Percentiles rank a stretch among this genome's conserved stretches.
Conservation (phyloP, 2,888 invertebrate species). For the Thymelicus acteon region DNA sequence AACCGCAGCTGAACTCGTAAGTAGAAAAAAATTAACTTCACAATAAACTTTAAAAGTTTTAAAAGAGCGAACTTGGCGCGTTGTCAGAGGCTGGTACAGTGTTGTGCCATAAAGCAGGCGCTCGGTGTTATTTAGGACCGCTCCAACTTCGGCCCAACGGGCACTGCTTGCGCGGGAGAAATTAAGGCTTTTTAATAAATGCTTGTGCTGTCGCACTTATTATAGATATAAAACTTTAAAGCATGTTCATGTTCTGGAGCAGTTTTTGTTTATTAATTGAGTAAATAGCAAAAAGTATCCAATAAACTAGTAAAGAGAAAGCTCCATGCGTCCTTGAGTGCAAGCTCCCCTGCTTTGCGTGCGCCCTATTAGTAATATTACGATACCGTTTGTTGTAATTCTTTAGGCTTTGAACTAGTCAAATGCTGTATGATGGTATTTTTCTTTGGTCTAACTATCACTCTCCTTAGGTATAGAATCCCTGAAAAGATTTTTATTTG, state of each 20-base stretch:
- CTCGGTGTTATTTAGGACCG: conserved; percentile 73
- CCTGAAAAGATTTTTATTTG: too few relatives aligned
- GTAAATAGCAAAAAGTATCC: neutral
- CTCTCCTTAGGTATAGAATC: too few relatives aligned
- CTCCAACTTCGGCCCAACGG: conserved; percentile 63
- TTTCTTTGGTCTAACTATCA: too few relatives aligned
- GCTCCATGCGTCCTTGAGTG: too few relatives aligned
- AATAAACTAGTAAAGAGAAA: too few relatives aligned
- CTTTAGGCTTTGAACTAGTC: too few relatives aligned
- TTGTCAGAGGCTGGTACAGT: conserved; percentile 55
- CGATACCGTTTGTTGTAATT: too few relatives aligned
- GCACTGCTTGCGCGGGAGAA: conserved; percentile 47
- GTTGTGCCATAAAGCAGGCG: conserved; percentile 62
- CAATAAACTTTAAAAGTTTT: conserved; percentile 37
- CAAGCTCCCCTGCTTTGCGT: too few relatives aligned
- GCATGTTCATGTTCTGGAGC: conserved; percentile 1
- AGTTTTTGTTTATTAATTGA: conserved; percentile 17
- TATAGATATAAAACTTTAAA: conserved; percentile 21
- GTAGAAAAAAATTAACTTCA: neutral
- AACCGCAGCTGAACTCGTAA: conserved; percentile 6
- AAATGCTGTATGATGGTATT: too few relatives aligned
- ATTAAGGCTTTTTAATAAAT: conserved; percentile 49
- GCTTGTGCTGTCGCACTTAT: conserved; percentile 29
- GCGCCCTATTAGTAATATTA: too few relatives aligned
- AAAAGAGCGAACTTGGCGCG: conserved; percentile 53